Conservation (phyloP, 2,797 vertebrate genomes). For the Scarus forsteni region DNA sequence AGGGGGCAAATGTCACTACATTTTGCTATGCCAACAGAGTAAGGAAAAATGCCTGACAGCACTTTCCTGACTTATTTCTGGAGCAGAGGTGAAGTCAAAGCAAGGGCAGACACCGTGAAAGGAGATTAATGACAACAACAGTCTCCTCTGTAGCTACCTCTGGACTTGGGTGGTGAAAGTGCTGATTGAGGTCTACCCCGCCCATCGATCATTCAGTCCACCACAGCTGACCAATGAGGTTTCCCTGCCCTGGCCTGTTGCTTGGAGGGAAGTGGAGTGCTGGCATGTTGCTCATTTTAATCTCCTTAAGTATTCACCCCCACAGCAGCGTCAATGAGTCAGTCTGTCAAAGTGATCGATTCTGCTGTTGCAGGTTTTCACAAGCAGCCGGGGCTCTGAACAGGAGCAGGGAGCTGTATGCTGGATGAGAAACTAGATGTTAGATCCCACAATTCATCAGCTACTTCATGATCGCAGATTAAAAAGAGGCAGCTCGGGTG, state of each 20-base stretch:
- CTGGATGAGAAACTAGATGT: conserved; percentile 33
- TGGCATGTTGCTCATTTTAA: conserved; percentile 81
- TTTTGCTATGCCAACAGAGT: not conserved
- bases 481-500: conserved; percentile 38
- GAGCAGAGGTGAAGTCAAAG: conserved; percentile 13
- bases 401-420: conserved; percentile 8
- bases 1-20: no score
- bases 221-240: conserved; percentile 57
- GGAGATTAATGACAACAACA: conserved; percentile 7
- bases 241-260: conserved; percentile 38
- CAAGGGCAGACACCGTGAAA: not conserved
- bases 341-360: conserved; percentile 65
- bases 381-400: conserved; percentile 18
- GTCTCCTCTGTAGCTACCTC: conserved; percentile 20
- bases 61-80: not conserved
- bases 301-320: conserved; percentile 78
- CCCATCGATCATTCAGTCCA: conserved; percentile 60
- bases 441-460: conserved; percentile 53
- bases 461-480: conserved; percentile 39
- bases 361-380: conserved; percentile 32
- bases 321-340: conserved; percentile 61
- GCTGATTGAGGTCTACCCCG: conserved; percentile 49
- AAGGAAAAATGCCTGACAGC: not conserved
- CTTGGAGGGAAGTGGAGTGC: conserved; percentile 63
- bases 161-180: conserved; percentile 46